Conservation (phyloP, 2,797 vertebrate species). For the Sebastes nivosus region DNA sequence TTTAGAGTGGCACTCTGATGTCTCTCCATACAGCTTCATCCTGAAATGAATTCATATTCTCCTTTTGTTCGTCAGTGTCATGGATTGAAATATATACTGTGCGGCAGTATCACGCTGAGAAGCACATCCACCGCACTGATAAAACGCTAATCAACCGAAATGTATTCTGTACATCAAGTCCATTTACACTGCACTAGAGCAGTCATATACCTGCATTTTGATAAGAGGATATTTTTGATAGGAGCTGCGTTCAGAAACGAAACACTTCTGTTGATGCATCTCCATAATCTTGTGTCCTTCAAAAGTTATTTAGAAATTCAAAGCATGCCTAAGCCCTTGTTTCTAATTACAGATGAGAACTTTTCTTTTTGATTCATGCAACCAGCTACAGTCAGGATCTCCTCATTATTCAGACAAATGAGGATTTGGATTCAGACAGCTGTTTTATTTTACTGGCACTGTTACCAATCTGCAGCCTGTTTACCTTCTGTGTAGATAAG, state of each 20-base stretch:
- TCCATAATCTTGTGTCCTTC: constrained; percentile 48
- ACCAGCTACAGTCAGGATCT: constrained; percentile 33
- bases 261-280: constrained; percentile 24
- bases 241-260: constrained; percentile 5
- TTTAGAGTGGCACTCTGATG: constrained; percentile 58
- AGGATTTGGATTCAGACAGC: constrained; percentile 59
- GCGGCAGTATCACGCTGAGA: background rate
- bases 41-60: constrained; percentile 35
- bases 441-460: constrained; percentile 43
- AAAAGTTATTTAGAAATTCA: constrained; percentile 44
- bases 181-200: constrained; percentile 6
- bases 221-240: constrained; percentile 36
- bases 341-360: constrained; percentile 55
- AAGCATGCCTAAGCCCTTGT: constrained; percentile 24
- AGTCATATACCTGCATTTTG: constrained; percentile 9
- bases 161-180: constrained; percentile 1
- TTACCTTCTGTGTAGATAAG: constrained; percentile 62
- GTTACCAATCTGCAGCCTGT: constrained; percentile 49
- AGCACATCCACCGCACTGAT: background rate
- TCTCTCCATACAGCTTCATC: constrained; percentile 40
- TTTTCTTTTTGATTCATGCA: constrained; percentile 52
- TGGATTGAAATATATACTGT: constrained; percentile 16
- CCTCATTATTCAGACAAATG: constrained; percentile 67
- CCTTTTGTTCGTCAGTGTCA: constrained; percentile 18
- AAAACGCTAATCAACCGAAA: constrained; percentile 27